phyloP scores from a whole-genome alignment of 2,113 vertebrate species.

The Numida meleagris region DNA sequence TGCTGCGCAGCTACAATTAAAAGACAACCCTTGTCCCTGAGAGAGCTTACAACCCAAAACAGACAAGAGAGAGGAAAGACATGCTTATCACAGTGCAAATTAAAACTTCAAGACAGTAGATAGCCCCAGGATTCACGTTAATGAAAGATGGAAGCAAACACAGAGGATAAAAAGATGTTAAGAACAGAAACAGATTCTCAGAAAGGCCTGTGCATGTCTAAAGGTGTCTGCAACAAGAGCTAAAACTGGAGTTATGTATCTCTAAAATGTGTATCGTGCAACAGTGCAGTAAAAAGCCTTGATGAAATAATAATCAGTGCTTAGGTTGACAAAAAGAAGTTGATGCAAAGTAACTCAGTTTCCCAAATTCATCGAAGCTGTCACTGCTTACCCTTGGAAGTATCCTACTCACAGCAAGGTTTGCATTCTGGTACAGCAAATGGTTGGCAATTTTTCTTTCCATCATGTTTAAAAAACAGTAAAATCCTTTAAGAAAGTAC shows the following conservation, averaged over 20 bases:
- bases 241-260: not conserved
- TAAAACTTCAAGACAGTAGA: slow-evolving; percentile 52
- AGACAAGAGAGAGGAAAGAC: not conserved
- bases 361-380: not conserved
- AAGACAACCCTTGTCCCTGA: slow-evolving; percentile 24
- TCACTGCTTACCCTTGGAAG: not conserved
- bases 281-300: not conserved
- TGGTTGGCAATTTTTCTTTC: not conserved
- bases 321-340: slow-evolving; percentile 9
- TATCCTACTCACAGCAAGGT: slow-evolving; percentile 1
- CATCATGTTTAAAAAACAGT: not conserved
- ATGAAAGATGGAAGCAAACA: slow-evolving; percentile 41
- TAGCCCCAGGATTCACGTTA: slow-evolving; percentile 49
- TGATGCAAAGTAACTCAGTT: not conserved
- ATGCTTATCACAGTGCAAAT: slow-evolving; percentile 1
- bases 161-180: not conserved
- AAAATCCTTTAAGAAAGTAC: not conserved
- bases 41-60: slow-evolving; percentile 38
- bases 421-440: not conserved
- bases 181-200: slow-evolving; percentile 8
- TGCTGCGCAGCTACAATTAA: slow-evolving; percentile 3
- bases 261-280: not conserved
- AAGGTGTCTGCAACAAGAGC: not conserved
- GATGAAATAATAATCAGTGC: slow-evolving; percentile 33
- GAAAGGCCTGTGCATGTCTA: slow-evolving; percentile 1